Evolutionary conservation across 2,888 invertebrate species (phyloP), one percentile per base, ranked within the genome.

Genomic region (Neria commutata): DNA sequence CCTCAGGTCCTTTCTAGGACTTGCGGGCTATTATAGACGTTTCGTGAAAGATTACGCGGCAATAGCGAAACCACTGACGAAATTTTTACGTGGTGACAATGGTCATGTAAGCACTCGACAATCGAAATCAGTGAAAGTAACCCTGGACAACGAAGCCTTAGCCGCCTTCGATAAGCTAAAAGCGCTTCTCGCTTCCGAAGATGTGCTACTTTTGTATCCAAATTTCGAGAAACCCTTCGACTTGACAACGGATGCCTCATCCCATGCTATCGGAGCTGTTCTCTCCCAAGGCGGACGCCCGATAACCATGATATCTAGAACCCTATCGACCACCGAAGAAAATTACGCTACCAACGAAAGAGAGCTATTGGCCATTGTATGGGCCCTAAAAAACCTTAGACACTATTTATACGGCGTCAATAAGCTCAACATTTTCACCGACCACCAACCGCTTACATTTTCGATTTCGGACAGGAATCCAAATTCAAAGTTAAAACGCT

Each of bases 361-460:
- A 45, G 77, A 79, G 63, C 52, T 78, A 2, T 45, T 77, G 37
- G 69, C 68, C 0, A 71, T 78, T 11, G 67, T 78, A 2, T 76
- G 71, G 73, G 74, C 73, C 0, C 56, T 67, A 2, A 74, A 77
- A 61, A 70, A 75, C 37, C 77, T 78, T 26, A 5, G 33, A 54
- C 26, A 17, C 48, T 37, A n/a, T n/a, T n/a, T n/a, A n/a, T n/a
- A n/a, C n/a, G n/a, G n/a, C n/a, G n/a, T n/a, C n/a, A n/a, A n/a
- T n/a, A 50, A 75, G 24, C 25, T 61, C 10, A 58, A 57, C 17
- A 63, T 61, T 16, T 58, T 24, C 21, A 63, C 63, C 3, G 63
- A 64, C 42, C 57, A 61, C 14, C 61, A 64, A 23, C 53, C 58
- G 0, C 56, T n/a, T 6, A 29, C 29, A 6, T 29, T 29, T 29